Evolutionary conservation across 2,797 vertebrate genomes (phyloP).

Genomic region (Lepus oiostolus): DNA sequence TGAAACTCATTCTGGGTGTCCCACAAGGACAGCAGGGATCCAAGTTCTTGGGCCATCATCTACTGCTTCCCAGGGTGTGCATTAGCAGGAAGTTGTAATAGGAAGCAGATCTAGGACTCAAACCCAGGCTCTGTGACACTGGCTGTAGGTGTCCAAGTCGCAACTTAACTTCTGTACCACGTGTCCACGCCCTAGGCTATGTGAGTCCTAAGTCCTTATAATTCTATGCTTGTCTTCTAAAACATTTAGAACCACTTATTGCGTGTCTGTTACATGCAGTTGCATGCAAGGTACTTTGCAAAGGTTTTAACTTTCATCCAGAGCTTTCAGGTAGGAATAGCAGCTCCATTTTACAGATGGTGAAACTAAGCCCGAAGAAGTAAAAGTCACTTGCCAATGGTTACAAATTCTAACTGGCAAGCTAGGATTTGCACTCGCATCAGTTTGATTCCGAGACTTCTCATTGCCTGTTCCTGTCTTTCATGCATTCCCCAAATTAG

Average conservation of each 20-base stretch:
- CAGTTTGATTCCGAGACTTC: neutral
- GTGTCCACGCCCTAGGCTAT: neutral
- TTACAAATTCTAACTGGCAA: neutral
- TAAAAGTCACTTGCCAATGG: neutral
- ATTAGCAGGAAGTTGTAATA: no score
- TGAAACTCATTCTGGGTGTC: no score
- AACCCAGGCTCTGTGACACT: no score
- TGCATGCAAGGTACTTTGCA: neutral
- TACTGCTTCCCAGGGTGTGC: no score
- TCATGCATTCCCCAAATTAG: neutral
- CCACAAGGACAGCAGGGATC: no score
- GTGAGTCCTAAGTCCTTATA: neutral
- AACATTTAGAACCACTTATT: neutral
- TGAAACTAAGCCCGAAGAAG: constrained; percentile 15
- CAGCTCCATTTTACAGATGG: neutral
- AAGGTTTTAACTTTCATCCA: neutral
- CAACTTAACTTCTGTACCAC: no score
- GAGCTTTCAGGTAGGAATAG: neutral
- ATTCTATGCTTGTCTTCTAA: neutral
- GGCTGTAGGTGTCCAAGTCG: no score
- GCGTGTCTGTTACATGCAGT: neutral
- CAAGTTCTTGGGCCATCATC: no score
- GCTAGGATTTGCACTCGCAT: neutral
- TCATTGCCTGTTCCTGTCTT: neutral
- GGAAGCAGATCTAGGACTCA: no score